phyloP scores from a whole-genome alignment of 2,888 invertebrate species.

The Drosophila lutescens region DNA sequence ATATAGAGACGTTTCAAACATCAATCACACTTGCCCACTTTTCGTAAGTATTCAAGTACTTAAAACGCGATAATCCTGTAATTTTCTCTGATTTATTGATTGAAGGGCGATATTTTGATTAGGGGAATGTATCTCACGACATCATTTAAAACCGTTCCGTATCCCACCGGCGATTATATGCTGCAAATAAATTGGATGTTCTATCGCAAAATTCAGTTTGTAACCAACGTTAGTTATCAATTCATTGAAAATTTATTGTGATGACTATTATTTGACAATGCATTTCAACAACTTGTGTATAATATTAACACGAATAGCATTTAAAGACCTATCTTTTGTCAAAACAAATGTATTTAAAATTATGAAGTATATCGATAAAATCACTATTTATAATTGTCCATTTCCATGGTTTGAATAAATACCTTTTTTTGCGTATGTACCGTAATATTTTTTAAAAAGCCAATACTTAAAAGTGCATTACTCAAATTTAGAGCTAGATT shows the following conservation, averaged over 20 bases:
- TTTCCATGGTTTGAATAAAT: no score
- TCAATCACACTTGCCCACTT: conserved; percentile 50
- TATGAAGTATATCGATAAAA: no score
- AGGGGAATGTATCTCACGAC: conserved; percentile 8
- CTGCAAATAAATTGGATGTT: conserved; percentile 32
- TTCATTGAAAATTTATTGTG: not conserved
- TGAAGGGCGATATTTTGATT: conserved; percentile 37
- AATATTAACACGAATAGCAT: no score
- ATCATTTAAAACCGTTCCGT: conserved; percentile 3
- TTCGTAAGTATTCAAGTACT: not conserved
- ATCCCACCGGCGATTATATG: conserved; percentile 37
- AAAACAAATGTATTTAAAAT: no score
- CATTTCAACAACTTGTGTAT: no score
- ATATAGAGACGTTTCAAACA: conserved; percentile 30
- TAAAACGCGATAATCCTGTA: not conserved
- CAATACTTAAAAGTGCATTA: no score
- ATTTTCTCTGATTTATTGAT: not conserved
- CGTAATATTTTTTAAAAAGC: no score
- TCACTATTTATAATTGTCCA: no score
- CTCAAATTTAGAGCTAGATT: no score
- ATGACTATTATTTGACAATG: no score
- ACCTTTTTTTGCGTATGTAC: no score
- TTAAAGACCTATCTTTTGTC: no score
- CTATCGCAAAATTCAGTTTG: conserved; percentile 25
- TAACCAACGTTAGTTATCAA: conserved; percentile 31